Conservation (phyloP, 2,113 vertebrate species). For the Melanocharis versteri region DNA sequence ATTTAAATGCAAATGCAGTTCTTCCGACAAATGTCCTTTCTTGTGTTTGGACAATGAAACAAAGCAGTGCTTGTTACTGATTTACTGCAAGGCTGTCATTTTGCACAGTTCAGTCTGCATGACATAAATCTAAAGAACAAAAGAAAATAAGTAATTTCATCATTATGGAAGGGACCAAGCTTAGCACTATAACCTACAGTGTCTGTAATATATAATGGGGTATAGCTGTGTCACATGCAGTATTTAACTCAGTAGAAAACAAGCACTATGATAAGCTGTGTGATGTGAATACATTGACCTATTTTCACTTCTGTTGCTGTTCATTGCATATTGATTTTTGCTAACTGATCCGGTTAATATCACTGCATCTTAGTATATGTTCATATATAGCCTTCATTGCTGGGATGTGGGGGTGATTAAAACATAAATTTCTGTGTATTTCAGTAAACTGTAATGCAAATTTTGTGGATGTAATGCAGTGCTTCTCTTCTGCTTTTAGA, state of each 20-base stretch:
- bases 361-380: not conserved
- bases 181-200: not conserved
- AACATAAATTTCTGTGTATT: not conserved
- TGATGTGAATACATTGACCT: not conserved
- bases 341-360: not conserved
- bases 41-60: constrained; percentile 23
- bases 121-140: constrained; percentile 6
- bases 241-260: not conserved
- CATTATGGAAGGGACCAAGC: not conserved
- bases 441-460: not conserved
- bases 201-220: not conserved
- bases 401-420: not conserved
- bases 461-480: not conserved
- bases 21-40: constrained; percentile 15
- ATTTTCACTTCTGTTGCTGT: not conserved
- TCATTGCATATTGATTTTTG: not conserved
- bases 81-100: constrained; percentile 1
- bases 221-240: not conserved
- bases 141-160: not conserved
- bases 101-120: not conserved
- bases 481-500: not conserved
- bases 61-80: not conserved
- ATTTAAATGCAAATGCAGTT: not conserved
- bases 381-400: not conserved
- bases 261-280: not conserved